Base-by-base conservation (phyloP, 2,113 vertebrate species). In the Bubo blakistoni region DNA sequence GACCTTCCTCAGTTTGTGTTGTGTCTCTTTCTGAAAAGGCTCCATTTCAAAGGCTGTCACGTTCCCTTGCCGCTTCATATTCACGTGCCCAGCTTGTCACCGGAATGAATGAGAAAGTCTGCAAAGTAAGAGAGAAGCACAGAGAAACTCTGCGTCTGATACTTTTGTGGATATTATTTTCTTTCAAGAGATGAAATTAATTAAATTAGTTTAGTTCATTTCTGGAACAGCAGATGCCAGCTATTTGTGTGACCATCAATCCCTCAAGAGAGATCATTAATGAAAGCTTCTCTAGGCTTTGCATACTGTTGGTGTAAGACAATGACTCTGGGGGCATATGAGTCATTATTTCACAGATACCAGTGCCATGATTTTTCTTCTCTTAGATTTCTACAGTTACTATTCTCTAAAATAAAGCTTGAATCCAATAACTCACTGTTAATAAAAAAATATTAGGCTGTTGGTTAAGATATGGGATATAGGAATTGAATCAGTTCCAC, bases 211-310 rank as follows among this genome's bases (percentile, higher is more conserved):
- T 74, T 30, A 63, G 34, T 19, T 86, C 21, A 67, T 63, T 93
- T 65, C 77, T 81, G 77, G 40, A 92, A 66, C 69, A 93, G 82
- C 90, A 95, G 80, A 90, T 93, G 86, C 65, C 86, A 88, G 73
- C 55, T 47, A 34, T 92, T 92, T 84, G 13, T 94, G 72, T 84
- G 80, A 85, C 65, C 72, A 81, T 91, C 61, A 72, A 21, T 87
- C 73, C 52, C 57, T 72, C 70, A 74, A 19, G 0, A 79, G 52
- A 61, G 57, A 91, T 85, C 5, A 3, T 88, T 92, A 89, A 84
- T 6, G 4, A 86, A 91, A 77, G 38, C 63, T 77, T 93, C 77
- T 74, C 29, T 49, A 34, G 58, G 47, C 47, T 86, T 88, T 84
- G 72, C 47, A 24, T 62, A 26, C 59, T 74, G 59, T 67, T 81